These are phyloP conservation scores for Rhorus exstirpatorius DNA, from an alignment of 2,888 invertebrate genomes.

Conservation along the genomic window DNA sequence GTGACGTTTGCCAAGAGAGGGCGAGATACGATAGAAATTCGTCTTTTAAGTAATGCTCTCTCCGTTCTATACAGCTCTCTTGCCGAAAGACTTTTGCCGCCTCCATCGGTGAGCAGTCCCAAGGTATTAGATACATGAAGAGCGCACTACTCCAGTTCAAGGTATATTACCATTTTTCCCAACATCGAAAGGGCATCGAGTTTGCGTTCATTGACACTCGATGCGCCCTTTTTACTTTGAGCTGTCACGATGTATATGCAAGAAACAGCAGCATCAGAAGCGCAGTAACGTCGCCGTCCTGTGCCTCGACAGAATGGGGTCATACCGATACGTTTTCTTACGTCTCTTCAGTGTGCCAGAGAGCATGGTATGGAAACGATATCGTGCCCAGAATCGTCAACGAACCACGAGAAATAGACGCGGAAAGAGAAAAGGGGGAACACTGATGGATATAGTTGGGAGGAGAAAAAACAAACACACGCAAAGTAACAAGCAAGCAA, in stretches of 20 bases:
- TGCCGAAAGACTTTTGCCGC: constrained; percentile 45
- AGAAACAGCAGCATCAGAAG: constrained; percentile 40
- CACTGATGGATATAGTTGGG: not conserved
- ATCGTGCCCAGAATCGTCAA: constrained; percentile 63
- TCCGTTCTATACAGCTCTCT: constrained; percentile 23
- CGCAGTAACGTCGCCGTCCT: constrained; percentile 57
- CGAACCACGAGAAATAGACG: constrained; percentile 17
- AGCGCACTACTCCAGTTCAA: constrained; percentile 16
- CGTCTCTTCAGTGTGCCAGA: constrained; percentile 45
- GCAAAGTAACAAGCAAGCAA: not conserved
- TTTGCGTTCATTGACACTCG: not conserved
- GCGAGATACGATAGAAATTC: constrained; percentile 67
- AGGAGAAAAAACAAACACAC: constrained; percentile 12
- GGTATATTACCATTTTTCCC: not conserved
- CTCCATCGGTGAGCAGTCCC: constrained; percentile 39
- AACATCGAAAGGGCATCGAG: not conserved
- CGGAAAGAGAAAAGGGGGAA: constrained; percentile 9
- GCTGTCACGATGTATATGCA: not conserved
- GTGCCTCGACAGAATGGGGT: constrained; percentile 75
- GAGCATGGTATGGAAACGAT: constrained; percentile 55
- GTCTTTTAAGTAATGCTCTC: constrained; percentile 69
- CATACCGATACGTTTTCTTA: constrained; percentile 74
- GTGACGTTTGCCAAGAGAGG: constrained; percentile 57
- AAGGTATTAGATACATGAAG: constrained; percentile 43
- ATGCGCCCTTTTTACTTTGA: not conserved